Conservation (phyloP, 2,888 invertebrate genomes). For the Lysandra bellargus region DNA sequence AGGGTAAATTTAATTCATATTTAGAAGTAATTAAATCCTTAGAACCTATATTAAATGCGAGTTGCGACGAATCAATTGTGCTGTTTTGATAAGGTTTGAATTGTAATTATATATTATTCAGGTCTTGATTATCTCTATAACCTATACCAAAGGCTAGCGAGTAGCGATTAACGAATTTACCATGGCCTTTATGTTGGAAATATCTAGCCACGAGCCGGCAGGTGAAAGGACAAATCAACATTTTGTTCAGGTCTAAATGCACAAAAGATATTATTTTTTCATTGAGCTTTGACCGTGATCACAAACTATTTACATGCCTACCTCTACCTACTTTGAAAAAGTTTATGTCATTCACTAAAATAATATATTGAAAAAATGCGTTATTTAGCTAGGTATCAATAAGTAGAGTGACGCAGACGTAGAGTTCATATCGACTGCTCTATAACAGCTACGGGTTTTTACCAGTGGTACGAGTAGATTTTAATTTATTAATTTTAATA, state of each 20-base stretch:
- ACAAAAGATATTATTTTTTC: not conserved
- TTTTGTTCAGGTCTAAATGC: not conserved
- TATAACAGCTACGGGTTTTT: not conserved
- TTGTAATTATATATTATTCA: not conserved
- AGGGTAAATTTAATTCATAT: too few species aligned
- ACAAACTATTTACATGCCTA: not conserved
- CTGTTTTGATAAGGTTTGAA: not conserved
- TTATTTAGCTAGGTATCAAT: too few species aligned
- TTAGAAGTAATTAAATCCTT: too few species aligned
- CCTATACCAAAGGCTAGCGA: not conserved
- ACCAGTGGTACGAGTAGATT: not conserved
- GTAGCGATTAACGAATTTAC: not conserved
- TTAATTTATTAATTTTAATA: not conserved
- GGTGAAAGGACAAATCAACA: conserved; percentile 18
- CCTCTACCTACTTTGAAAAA: not conserved
- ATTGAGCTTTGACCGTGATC: not conserved
- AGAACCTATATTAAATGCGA: too few species aligned
- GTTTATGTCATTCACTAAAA: not conserved
- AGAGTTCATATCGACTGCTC: not conserved
- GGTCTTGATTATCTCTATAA: not conserved
- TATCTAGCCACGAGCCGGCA: conserved; percentile 13
- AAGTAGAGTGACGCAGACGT: not conserved
- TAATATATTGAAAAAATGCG: not conserved
- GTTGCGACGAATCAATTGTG: too few species aligned
- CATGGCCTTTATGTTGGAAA: not conserved